Conservation (phyloP, 2,113 vertebrate genomes). For the Arvicanthis niloticus region DNA sequence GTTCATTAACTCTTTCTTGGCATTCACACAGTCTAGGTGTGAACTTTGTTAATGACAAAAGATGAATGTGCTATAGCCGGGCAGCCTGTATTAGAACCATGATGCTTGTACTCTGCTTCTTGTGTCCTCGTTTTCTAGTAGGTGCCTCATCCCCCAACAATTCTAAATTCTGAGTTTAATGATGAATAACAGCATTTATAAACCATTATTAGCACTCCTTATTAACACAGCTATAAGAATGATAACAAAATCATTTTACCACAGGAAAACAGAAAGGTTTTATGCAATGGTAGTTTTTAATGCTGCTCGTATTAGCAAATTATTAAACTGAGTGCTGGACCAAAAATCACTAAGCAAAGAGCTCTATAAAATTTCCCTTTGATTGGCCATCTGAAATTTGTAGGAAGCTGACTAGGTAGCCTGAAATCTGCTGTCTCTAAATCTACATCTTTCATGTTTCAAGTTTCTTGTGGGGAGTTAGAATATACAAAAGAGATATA, state of each 20-base stretch:
- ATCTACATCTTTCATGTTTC: not conserved
- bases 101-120: not conserved
- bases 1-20: constrained; percentile 65
- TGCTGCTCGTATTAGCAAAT: constrained; percentile 55
- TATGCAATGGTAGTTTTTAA: constrained; percentile 50
- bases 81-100: not conserved
- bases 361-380: constrained; percentile 54
- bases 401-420: constrained; percentile 64
- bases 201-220: constrained; percentile 70
- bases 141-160: not conserved
- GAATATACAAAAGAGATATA: not conserved
- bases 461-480: constrained; percentile 43
- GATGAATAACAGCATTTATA: constrained; percentile 61
- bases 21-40: not conserved
- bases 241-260: constrained; percentile 63
- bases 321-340: constrained; percentile 61
- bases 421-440: constrained; percentile 66
- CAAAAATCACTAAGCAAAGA: constrained; percentile 61
- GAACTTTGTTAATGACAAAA: constrained; percentile 26
- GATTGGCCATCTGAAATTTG: constrained; percentile 58
- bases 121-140: constrained; percentile 3
- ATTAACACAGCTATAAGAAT: constrained; percentile 65
- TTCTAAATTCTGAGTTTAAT: constrained; percentile 42
- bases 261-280: constrained; percentile 70
- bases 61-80: not conserved